Conservation (phyloP, 2,113 vertebrate genomes). For the Zeus faber region DNA sequence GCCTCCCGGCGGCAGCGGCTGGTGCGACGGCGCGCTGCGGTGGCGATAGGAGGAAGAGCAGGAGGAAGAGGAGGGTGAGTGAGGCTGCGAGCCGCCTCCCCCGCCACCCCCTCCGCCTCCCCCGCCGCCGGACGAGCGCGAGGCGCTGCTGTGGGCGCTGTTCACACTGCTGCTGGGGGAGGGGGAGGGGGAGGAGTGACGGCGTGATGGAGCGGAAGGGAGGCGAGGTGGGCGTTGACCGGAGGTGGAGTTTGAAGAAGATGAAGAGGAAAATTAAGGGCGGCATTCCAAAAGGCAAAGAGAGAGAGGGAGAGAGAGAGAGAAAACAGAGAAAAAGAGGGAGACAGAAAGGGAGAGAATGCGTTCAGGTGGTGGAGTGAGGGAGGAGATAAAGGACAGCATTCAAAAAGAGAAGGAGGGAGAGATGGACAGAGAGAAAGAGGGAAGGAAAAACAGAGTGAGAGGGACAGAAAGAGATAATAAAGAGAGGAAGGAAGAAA, state of each 20-base stretch:
- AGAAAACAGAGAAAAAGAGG: background rate
- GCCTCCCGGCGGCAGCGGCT: constrained; percentile 67
- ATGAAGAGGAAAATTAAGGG: too few relatives aligned
- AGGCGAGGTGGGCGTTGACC: background rate
- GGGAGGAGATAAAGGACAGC: background rate
- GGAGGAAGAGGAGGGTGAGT: constrained; percentile 76
- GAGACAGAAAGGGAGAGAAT: constrained; percentile 4
- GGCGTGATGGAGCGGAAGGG: background rate
- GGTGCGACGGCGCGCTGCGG: constrained; percentile 93
- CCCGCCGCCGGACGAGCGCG: constrained; percentile 76
- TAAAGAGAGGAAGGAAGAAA: background rate
- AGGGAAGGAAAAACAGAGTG: background rate
- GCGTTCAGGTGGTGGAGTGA: background rate
- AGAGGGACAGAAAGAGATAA: background rate
- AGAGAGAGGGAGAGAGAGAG: background rate
- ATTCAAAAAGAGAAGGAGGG: background rate
- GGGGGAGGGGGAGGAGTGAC: background rate
- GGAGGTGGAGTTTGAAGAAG: background rate
- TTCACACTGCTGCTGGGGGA: constrained; percentile 80
- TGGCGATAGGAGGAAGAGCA: constrained; percentile 87
- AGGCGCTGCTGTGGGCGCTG: constrained; percentile 87
- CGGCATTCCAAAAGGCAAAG: too few relatives aligned
- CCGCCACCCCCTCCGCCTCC: constrained; percentile 60
- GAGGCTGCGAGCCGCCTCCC: constrained; percentile 74
- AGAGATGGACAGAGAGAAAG: background rate